These are phyloP conservation scores for Cosmorhoe ocellata DNA, from an alignment of 2,888 invertebrate species.

Conservation along the genomic window DNA sequence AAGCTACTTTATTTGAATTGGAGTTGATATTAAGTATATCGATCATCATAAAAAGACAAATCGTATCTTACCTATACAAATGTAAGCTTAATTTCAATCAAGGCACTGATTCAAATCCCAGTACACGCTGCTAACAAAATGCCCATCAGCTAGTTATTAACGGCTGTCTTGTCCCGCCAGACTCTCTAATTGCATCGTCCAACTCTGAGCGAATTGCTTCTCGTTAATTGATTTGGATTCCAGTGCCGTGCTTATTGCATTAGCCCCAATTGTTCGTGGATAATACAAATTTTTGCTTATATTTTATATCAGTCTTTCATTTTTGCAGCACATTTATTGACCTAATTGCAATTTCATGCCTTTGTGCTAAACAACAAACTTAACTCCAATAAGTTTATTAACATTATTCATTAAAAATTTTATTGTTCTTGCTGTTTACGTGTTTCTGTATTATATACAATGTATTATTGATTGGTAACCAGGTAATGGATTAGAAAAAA, in stretches of 20 bases:
- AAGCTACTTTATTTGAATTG: too few species aligned
- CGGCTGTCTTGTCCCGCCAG: conserved; percentile 38
- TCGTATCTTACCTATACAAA: background rate
- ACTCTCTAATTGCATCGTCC: conserved; percentile 64
- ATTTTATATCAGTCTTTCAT: background rate
- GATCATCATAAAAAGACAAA: too few species aligned
- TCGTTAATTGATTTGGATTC: conserved; percentile 71
- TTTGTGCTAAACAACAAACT: too few species aligned
- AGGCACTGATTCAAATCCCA: conserved; percentile 22
- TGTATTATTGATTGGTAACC: too few species aligned
- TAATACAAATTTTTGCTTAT: conserved; percentile 36
- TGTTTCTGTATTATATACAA: too few species aligned
- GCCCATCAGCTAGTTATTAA: conserved; percentile 24
- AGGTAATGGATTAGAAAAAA: too few species aligned
- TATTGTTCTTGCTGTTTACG: too few species aligned
- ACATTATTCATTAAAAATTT: too few species aligned
- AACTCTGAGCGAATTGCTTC: conserved; percentile 66
- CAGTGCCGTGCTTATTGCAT: conserved; percentile 42
- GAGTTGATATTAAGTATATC: too few species aligned
- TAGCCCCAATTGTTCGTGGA: conserved; percentile 40
- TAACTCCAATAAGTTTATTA: too few species aligned
- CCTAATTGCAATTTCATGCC: too few species aligned
- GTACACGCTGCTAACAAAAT: conserved; percentile 34
- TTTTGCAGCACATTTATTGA: too few species aligned
- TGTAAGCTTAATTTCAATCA: background rate